Base-by-base conservation (phyloP, 2,797 vertebrate genomes). In the Delichon dasypus region DNA sequence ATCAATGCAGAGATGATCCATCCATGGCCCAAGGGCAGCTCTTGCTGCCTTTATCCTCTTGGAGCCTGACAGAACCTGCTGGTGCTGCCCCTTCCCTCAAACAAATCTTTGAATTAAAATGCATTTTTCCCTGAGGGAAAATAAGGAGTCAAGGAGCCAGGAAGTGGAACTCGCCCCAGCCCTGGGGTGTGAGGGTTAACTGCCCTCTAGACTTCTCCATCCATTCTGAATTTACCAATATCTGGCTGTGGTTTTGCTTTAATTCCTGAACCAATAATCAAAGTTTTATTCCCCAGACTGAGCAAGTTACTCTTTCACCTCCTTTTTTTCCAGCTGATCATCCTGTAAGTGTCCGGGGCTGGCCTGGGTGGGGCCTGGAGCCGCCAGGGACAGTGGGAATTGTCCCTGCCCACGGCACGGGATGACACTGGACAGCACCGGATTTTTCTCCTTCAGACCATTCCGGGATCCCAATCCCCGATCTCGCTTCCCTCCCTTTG, bases 401-500 rank as follows among this genome's bases (percentile, higher is more conserved):
- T 22, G 30, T 42, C 47, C 45, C 36, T 76, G 47, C 5, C 47
- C 29, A 11, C 1, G 32, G 22, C 20, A 32, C 19, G 13, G 18
- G 8, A 1, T 36, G 57, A 27, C 16, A 27, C 11, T 21, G 48
- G 47, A 22, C 22, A 40, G 38, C 38, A 38, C 38, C 7, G 16
- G 27, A 3, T 48, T 36, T 60, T 26, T 3, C 62, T 54, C 26
- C 3, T 26, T 8, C 30, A 42, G 42, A 10, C 30, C 34, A 22
- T 11, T 20, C 61, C 14, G 7, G 16, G 25, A 47, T n/a, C 12
- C 50, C 73, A n/a, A 10, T 21, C 47, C n/a, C 36, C 2, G 22
- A 2, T 67, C 66, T 58, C n/a, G 44, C 42, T 20, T 1, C 5
- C 0, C 9, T 45, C 38, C 0, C 47, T 53, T 2, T 3, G 40